Evolutionary conservation across 2,113 vertebrate genomes (phyloP).

Genomic region (Andinoacara biseriatus): DNA sequence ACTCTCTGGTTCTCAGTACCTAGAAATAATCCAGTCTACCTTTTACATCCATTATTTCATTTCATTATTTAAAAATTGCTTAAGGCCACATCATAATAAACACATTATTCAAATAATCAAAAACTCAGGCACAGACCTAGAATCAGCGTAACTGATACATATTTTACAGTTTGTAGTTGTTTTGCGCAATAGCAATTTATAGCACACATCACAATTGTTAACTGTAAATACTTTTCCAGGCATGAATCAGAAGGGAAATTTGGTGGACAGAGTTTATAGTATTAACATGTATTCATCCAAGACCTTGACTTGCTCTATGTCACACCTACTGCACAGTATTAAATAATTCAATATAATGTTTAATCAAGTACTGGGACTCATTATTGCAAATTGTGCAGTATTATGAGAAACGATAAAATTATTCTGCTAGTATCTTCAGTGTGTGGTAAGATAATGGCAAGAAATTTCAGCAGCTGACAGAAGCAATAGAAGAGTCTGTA

Average conservation of each 20-base stretch:
- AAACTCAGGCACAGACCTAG: background rate
- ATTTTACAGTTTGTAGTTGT: conserved; percentile 1
- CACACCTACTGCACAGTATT: background rate
- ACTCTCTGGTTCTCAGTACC: no score
- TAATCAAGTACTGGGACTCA: background rate
- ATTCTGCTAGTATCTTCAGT: background rate
- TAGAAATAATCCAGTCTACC: no score
- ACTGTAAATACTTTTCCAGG: no score
- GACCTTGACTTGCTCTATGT: background rate
- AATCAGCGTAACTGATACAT: background rate
- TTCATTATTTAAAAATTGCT: no score
- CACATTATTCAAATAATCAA: background rate
- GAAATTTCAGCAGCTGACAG: background rate
- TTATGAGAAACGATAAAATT: background rate
- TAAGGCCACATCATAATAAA: no score
- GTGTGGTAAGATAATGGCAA: background rate
- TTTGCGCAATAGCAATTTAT: background rate
- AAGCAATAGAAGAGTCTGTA: background rate
- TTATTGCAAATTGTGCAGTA: background rate
- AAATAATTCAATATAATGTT: background rate
- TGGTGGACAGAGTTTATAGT: no score
- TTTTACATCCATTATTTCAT: no score
- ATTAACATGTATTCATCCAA: no score
- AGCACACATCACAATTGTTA: background rate
- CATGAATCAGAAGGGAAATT: no score